Percentiles rank a stretch among this genome's conserved stretches.
phyloP scores from a whole-genome alignment of 1,140 invertebrate species.

The Pomacea maculata region DNA sequence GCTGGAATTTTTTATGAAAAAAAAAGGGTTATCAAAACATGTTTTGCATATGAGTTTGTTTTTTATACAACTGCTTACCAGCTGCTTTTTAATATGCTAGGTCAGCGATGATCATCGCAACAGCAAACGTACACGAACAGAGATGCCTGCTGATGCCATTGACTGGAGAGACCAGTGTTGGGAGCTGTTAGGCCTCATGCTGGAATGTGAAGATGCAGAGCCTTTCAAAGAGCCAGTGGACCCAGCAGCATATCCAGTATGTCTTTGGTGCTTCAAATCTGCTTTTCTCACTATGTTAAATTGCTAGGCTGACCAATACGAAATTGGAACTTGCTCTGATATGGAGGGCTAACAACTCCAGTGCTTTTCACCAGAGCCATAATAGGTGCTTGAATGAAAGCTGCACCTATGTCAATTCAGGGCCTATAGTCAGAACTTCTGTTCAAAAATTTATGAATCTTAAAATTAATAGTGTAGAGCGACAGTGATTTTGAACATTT shows the following conservation, averaged over 20 bases:
- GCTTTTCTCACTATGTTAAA: neutral
- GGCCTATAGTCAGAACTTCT: no score
- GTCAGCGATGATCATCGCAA: neutral
- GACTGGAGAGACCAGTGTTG: conserved; percentile 58
- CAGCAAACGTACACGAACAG: conserved; percentile 25
- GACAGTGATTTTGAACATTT: no score
- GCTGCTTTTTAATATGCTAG: neutral
- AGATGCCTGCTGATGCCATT: conserved; percentile 33
- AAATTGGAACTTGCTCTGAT: no score
- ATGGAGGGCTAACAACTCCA: no score
- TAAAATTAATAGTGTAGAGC: no score
- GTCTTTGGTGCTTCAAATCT: neutral
- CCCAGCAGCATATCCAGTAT: conserved; percentile 52
- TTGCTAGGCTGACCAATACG: neutral
- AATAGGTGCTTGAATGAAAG: neutral
- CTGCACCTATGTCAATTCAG: no score
- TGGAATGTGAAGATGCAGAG: conserved; percentile 61
- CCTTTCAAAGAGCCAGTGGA: conserved; percentile 62
- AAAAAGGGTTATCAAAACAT: no score
- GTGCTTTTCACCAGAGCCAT: no score
- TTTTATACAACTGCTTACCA: neutral
- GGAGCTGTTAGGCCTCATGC: conserved; percentile 54
- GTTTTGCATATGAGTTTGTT: neutral
- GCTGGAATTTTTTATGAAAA: no score
- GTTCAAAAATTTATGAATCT: no score